phyloP scores from a whole-genome alignment of 2,888 invertebrate genomes.

The Polia nebulosa region DNA sequence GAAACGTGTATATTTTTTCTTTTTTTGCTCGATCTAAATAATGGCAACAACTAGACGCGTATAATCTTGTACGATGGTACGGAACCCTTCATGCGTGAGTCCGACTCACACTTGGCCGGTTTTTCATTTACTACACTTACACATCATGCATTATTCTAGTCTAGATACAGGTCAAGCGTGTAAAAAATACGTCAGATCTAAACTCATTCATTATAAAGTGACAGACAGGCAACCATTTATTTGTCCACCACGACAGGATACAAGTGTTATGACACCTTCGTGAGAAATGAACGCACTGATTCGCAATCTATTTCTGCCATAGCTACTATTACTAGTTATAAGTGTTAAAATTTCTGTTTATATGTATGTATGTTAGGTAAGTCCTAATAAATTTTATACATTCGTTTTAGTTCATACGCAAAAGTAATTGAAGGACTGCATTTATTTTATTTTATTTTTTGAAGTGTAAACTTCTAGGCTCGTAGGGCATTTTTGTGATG shows the following conservation, averaged over 20 bases:
- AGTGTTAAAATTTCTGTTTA: neutral
- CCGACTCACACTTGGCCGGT: no score
- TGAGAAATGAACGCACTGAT: constrained; percentile 43
- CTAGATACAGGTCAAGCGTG: neutral
- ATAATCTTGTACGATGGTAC: no score
- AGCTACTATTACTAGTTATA: neutral
- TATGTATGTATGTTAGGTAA: neutral
- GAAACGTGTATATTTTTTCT: no score
- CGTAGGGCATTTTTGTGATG: no score
- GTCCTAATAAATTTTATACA: no score
- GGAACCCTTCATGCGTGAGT: no score
- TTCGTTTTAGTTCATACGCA: no score
- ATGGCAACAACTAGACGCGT: no score
- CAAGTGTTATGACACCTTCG: constrained; percentile 29
- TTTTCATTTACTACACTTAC: neutral
- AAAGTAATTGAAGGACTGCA: no score
- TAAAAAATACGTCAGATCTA: constrained; percentile 16
- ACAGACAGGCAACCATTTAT: constrained; percentile 38
- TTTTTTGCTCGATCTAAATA: no score
- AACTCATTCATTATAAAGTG: constrained; percentile 31
- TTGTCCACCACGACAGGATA: constrained; percentile 22
- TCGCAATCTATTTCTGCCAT: constrained; percentile 15
- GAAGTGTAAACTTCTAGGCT: no score
- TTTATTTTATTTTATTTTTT: no score
- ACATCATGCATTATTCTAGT: neutral